Conservation (phyloP, 2,797 vertebrate species). For the Hippopotamyrus pictus region DNA sequence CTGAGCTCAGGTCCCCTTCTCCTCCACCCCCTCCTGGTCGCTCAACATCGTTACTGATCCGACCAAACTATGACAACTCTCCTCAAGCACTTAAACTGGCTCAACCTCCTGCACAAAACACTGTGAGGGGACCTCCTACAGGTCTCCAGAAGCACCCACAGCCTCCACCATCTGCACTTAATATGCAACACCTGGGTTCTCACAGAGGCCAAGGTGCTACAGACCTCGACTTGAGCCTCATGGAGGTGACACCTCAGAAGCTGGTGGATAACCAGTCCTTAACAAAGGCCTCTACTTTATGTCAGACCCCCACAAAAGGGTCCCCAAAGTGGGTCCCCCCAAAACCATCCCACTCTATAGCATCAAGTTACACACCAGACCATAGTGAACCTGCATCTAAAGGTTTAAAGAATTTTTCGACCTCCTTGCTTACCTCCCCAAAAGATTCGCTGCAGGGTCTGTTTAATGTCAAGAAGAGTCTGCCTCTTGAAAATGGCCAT, state of each 20-base stretch:
- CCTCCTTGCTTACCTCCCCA: slow-evolving; percentile 48
- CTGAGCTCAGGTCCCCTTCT: slow-evolving; percentile 63
- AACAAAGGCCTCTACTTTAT: slow-evolving; percentile 48
- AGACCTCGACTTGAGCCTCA: slow-evolving; percentile 57
- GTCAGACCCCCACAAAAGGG: slow-evolving; percentile 60
- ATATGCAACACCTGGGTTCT: slow-evolving; percentile 62
- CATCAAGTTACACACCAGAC: slow-evolving; percentile 54
- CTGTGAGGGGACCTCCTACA: slow-evolving; percentile 59
- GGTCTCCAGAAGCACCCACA: slow-evolving; percentile 51
- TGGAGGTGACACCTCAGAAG: slow-evolving; percentile 61
- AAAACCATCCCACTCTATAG: slow-evolving; percentile 63
- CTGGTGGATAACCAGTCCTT: slow-evolving; percentile 62
- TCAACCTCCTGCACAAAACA: slow-evolving; percentile 48
- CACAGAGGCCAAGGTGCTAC: slow-evolving; percentile 59
- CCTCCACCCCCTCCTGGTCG: slow-evolving; percentile 76
- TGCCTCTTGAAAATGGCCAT: slow-evolving; percentile 47
- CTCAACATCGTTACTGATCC: slow-evolving; percentile 73
- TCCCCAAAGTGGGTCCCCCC: slow-evolving; percentile 60
- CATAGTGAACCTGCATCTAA: slow-evolving; percentile 53
- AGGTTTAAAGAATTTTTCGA: slow-evolving; percentile 57
- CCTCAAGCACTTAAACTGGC: slow-evolving; percentile 56
- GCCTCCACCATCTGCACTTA: slow-evolving; percentile 57
- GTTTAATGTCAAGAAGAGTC: slow-evolving; percentile 54
- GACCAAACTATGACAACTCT: slow-evolving; percentile 66
- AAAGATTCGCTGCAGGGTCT: slow-evolving; percentile 56